Percentiles rank a stretch among this genome's conserved stretches.
Evolutionary conservation across 2,797 vertebrate species (phyloP).

Genomic region (Sylvilagus floridanus): DNA sequence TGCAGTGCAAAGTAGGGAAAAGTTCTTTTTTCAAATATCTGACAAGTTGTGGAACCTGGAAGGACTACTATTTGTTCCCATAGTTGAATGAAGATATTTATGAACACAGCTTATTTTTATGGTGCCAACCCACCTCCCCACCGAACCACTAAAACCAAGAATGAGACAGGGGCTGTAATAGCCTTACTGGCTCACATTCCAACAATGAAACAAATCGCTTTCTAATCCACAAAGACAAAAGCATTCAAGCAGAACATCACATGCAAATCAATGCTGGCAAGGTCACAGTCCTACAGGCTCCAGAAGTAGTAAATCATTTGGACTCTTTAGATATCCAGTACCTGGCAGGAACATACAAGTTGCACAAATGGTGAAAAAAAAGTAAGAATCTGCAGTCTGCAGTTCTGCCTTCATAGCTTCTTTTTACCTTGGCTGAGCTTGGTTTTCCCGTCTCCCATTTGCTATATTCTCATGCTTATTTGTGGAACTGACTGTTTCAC

Average conservation of each 20-base stretch:
- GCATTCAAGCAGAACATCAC: neutral
- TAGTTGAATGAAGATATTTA: neutral
- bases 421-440: neutral
- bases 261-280: slow-evolving; percentile 34
- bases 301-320: neutral
- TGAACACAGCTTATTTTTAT: neutral
- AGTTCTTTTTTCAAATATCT: neutral
- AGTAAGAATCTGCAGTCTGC: neutral
- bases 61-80: neutral
- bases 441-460: neutral
- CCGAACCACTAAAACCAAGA: neutral
- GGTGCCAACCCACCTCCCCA: neutral
- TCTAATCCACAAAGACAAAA: slow-evolving; percentile 19
- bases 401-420: neutral
- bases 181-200: neutral
- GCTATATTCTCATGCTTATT: neutral
- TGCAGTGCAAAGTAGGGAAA: neutral
- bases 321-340: neutral
- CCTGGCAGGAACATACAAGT: neutral
- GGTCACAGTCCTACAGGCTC: neutral
- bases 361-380: neutral
- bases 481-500: neutral
- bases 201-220: slow-evolving; percentile 32
- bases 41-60: neutral
- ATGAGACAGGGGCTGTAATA: neutral